phyloP scores from a whole-genome alignment of 2,113 vertebrate species.

The Engystomops pustulosus region DNA sequence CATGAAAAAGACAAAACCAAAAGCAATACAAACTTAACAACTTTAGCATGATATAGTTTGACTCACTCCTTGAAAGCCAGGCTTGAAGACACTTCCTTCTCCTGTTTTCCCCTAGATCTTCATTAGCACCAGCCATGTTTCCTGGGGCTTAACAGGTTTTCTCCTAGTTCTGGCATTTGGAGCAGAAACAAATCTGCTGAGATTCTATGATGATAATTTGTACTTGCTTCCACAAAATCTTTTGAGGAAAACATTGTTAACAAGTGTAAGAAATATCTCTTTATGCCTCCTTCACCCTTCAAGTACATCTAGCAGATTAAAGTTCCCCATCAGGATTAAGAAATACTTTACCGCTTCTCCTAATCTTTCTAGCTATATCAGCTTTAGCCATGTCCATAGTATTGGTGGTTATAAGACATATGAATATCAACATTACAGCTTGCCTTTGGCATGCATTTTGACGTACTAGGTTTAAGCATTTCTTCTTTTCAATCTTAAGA shows the following conservation, averaged over 20 bases:
- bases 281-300: constrained; percentile 32
- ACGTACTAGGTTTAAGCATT: constrained; percentile 17
- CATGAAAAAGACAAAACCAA: no score
- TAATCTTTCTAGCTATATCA: constrained; percentile 35
- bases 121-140: background rate
- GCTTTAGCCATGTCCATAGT: constrained; percentile 17
- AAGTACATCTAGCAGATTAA: constrained; percentile 54
- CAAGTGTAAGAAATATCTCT: constrained; percentile 50
- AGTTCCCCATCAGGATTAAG: constrained; percentile 55
- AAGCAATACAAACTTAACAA: no score
- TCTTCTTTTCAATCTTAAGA: constrained; percentile 9
- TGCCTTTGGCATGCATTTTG: constrained; percentile 48
- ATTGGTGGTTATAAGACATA: constrained; percentile 32
- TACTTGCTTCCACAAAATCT: constrained; percentile 31
- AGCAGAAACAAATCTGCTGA: constrained; percentile 18
- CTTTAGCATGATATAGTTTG: no score
- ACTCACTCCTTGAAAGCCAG: no score
- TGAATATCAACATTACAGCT: constrained; percentile 26
- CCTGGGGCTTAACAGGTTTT: constrained; percentile 15
- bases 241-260: constrained; percentile 36
- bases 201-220: background rate
- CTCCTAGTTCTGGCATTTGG: background rate
- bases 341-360: constrained; percentile 44
- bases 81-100: background rate
- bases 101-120: background rate